phyloP scores from a whole-genome alignment of 2,113 vertebrate species.

The Pangasianodon hypophthalmus region DNA sequence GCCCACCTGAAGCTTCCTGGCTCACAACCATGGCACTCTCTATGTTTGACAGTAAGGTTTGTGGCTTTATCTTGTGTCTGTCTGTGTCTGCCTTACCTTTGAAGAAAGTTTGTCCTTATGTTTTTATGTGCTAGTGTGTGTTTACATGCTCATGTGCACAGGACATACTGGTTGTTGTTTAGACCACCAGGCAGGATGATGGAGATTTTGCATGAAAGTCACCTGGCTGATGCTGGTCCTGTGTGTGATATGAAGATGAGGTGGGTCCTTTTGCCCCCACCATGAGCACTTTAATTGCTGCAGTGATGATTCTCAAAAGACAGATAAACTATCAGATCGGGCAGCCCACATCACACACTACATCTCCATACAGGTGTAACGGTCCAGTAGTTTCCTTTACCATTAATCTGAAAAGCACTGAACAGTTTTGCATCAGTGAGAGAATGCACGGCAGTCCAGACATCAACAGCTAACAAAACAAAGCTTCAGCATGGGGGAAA shows the following conservation, averaged over 20 bases:
- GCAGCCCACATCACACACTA: conserved; percentile 41
- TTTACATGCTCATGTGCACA: conserved; percentile 30
- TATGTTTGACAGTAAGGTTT: conserved; percentile 1
- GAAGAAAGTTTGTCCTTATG: conserved; percentile 9
- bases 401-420: conserved; percentile 12
- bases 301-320: conserved; percentile 17
- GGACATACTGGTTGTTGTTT: conserved; percentile 31
- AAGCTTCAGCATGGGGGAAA: conserved; percentile 31
- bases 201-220: conserved; percentile 40
- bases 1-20: conserved; percentile 9
- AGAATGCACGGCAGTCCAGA: conserved; percentile 26
- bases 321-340: conserved; percentile 46
- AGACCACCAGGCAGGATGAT: conserved; percentile 29
- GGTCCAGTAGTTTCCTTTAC: conserved; percentile 40
- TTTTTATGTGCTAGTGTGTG: conserved; percentile 9
- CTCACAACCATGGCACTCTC: background rate
- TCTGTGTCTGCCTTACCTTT: conserved; percentile 39
- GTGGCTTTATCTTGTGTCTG: conserved; percentile 32
- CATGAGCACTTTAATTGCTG: conserved; percentile 27
- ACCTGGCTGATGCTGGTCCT: conserved; percentile 41
- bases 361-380: conserved; percentile 44
- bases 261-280: conserved; percentile 22
- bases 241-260: conserved; percentile 30
- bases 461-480: conserved; percentile 16
- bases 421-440: background rate